Base-by-base conservation (phyloP, 2,797 vertebrate genomes). In the Ptychobarbus kaznakovi region DNA sequence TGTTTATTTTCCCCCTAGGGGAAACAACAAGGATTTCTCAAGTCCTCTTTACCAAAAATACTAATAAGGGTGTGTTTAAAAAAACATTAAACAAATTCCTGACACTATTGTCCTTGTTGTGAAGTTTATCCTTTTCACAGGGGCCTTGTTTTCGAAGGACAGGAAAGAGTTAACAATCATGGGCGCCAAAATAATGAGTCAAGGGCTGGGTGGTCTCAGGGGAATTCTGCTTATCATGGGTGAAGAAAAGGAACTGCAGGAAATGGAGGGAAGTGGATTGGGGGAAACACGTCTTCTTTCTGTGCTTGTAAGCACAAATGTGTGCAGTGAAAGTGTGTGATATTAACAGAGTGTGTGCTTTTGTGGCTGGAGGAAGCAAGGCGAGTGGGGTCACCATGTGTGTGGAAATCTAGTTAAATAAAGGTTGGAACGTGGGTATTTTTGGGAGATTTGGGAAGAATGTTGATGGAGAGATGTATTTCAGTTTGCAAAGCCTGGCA, bases 101-200 rank as follows among this genome's bases (percentile, higher is more conserved):
- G 42, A 85, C 90, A 90, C 89, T 86, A 92, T 73, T 84, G 86
- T 87, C 38, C 81, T 82, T 58, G 18, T 83, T 89, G 49, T 87
- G 72, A 88, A 86, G 87, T 84, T 86, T 85, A 68, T 22, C 18
- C 78, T 77, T 65, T 69, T 40, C 46, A 76, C 69, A 32, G 81
- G 38, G 28, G 73, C 6, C 90, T 90, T 93, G 87, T 92, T 93
- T 92, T 92, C 3, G 77, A 89, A 78, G 87, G 90, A 91, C 93
- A 93, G 93, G 93, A 95, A 95, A 88, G 92, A 86, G 93, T 94
- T 93, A 93, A 95, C 92, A 93, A 93, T 92, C 74, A 90, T 81
- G 84, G 79, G 87, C 88, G 88, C 80, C 86, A 89, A 91, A 93
- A 92, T 92, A 92, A 90, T 81, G 76, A 89, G 51, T 83, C 18